phyloP scores from a whole-genome alignment of 2,797 vertebrate species.

The Arvicola amphibius region DNA sequence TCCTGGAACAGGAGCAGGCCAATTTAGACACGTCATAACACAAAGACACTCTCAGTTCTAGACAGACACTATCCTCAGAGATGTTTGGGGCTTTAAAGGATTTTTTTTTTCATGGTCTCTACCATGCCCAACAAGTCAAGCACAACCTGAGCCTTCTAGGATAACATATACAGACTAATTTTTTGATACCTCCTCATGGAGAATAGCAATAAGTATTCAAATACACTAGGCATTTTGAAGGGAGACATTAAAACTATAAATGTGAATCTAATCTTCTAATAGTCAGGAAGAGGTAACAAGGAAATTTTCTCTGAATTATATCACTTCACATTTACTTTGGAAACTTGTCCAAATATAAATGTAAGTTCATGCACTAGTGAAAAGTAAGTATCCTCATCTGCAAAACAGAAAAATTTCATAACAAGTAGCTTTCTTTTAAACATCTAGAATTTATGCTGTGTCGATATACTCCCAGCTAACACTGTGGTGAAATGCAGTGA shows the following conservation, averaged over 20 bases:
- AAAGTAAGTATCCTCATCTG: background rate
- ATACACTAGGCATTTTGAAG: background rate
- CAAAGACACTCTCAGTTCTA: background rate
- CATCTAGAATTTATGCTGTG: background rate
- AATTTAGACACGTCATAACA: background rate
- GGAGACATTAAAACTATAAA: background rate
- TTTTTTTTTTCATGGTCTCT: background rate
- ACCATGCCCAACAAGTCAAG: background rate
- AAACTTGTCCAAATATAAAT: background rate
- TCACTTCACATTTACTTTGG: background rate
- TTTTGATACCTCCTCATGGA: background rate
- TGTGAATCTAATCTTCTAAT: background rate
- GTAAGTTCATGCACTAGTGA: background rate
- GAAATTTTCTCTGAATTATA: background rate
- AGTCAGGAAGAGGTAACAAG: background rate
- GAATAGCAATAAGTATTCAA: background rate
- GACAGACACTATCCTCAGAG: background rate
- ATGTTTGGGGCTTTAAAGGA: background rate
- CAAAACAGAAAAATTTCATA: background rate
- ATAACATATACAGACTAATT: background rate
- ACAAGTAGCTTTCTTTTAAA: constrained; percentile 2
- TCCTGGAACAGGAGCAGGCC: background rate
- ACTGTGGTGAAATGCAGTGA: background rate
- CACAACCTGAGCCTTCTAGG: background rate
- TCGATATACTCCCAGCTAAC: background rate